Evolutionary conservation across 2,888 invertebrate species (phyloP).

Genomic region (Drosophila cyrtoloma): DNA sequence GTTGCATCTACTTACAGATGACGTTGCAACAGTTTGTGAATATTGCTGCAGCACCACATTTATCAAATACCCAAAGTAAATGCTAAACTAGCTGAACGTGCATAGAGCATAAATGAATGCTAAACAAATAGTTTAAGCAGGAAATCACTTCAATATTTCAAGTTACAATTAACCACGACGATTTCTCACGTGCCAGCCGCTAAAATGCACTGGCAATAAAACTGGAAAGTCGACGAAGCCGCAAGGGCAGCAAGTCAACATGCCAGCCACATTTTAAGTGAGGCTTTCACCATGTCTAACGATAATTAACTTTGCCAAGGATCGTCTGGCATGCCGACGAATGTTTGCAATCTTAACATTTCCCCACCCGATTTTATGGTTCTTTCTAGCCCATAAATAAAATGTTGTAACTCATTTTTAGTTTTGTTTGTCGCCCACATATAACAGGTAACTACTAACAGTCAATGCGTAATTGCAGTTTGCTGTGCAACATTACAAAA

Average conservation of each 20-base stretch:
- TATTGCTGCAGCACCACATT: not conserved
- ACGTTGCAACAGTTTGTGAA: not conserved
- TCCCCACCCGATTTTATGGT: constrained; percentile 44
- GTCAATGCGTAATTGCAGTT: constrained; percentile 63
- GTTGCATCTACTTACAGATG: not conserved
- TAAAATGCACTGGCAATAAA: constrained; percentile 14
- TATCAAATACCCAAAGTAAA: constrained; percentile 24
- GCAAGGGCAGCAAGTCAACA: not conserved
- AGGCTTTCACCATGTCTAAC: constrained; percentile 60
- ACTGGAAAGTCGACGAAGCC: not conserved
- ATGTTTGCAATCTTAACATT: constrained; percentile 47
- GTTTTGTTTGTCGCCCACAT: constrained; percentile 53
- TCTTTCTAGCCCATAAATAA: constrained; percentile 59
- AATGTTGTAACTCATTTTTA: constrained; percentile 42
- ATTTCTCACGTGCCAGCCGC: constrained; percentile 38
- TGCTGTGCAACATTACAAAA: constrained; percentile 54
- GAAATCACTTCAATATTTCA: constrained; percentile 71
- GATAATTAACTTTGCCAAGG: constrained; percentile 74
- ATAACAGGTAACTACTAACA: constrained; percentile 43
- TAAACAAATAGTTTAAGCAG: constrained; percentile 52
- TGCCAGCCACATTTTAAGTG: constrained; percentile 30
- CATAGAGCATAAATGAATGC: constrained; percentile 51
- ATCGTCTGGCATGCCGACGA: constrained; percentile 20
- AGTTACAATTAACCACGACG: constrained; percentile 38
- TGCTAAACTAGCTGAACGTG: constrained; percentile 35